These are phyloP conservation scores for Himalopsyche kuldschensis DNA, from an alignment of 2,888 invertebrate genomes.

Conservation along the genomic window DNA sequence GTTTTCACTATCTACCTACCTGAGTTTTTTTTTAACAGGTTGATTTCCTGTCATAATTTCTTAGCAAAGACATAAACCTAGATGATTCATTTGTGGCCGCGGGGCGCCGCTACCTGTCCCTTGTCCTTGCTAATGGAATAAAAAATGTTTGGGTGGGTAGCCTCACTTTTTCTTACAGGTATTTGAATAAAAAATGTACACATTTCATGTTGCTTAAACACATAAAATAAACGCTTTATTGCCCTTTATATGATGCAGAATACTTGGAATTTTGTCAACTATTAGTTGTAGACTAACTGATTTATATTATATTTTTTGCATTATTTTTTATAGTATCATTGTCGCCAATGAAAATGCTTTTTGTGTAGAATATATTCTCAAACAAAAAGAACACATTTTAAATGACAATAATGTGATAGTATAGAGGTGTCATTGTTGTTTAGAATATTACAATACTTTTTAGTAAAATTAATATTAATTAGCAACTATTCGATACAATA, in stretches of 20 bases:
- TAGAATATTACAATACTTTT: too few species aligned
- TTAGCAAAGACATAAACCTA: constrained; percentile 24
- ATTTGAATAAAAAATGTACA: background rate
- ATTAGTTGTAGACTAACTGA: background rate
- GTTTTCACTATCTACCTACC: background rate
- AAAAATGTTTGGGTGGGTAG: constrained; percentile 5
- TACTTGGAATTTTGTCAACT: background rate
- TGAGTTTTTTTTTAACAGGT: constrained; percentile 1
- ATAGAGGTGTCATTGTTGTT: too few species aligned
- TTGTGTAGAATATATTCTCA: background rate
- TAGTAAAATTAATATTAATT: too few species aligned
- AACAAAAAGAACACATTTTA: too few species aligned
- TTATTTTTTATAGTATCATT: background rate
- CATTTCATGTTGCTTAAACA: background rate
- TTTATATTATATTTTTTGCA: background rate
- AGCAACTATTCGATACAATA: too few species aligned
- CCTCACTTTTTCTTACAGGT: background rate
- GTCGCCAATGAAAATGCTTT: background rate
- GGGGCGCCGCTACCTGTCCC: constrained; percentile 25
- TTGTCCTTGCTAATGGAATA: constrained; percentile 2
- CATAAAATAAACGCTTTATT: background rate
- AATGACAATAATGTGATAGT: too few species aligned
- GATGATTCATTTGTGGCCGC: constrained; percentile 21
- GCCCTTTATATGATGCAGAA: background rate
- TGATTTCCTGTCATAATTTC: constrained; percentile 25